Evolutionary conservation across 2,888 invertebrate genomes (phyloP).

Genomic region (Oscheius sp.): DNA sequence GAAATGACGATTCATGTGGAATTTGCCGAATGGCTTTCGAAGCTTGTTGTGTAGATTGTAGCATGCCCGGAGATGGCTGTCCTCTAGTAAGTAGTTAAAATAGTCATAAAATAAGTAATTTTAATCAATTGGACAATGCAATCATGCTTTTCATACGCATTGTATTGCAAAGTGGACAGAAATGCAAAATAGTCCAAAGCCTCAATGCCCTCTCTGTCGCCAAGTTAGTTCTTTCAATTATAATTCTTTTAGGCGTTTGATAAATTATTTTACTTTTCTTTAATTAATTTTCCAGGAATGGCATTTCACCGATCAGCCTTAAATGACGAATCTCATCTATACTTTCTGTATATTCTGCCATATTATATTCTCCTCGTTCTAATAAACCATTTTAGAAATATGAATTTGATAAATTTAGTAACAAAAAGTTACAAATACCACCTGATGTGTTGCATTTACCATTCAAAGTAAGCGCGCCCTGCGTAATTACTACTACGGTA

Average conservation of each 20-base stretch:
- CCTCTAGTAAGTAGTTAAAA: constrained; percentile 50
- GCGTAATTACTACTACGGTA: constrained; percentile 19
- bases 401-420: too few species aligned
- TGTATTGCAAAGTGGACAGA: constrained; percentile 99
- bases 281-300: too few species aligned
- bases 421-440: too few species aligned
- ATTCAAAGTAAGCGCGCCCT: background rate
- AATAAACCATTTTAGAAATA: too few species aligned
- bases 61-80: constrained; percentile 66
- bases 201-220: constrained; percentile 85
- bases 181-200: constrained; percentile 75
- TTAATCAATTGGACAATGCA: constrained; percentile 83
- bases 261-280: too few species aligned
- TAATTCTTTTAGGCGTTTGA: too few species aligned
- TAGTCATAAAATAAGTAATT: background rate
- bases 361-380: too few species aligned
- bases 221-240: too few species aligned
- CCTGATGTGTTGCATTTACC: background rate
- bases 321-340: too few species aligned
- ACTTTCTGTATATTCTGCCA: too few species aligned
- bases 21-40: constrained; percentile 99
- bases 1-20: constrained; percentile 97
- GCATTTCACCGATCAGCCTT: too few species aligned
- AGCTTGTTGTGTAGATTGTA: constrained; percentile 72
- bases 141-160: constrained; percentile 99